Base-by-base conservation (phyloP, 2,888 invertebrate genomes). In the Willowsia nigromaculata region DNA sequence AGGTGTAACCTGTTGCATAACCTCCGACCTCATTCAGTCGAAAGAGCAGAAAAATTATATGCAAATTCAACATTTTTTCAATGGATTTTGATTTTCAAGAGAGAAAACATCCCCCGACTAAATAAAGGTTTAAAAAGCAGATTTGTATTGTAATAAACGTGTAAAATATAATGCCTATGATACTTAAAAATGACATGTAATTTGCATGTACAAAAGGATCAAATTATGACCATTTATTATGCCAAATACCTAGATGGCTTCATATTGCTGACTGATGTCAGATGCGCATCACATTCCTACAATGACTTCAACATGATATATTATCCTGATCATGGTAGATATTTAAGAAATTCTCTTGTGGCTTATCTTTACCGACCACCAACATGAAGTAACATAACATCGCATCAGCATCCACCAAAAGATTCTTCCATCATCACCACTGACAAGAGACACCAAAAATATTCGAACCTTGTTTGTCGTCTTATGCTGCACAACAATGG, bases 1-100 rank as follows among this genome's bases (percentile, higher is more conserved):
- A 84, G 88, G 76, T 88, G 83, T 76, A 88, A 76, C 84, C 11
- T 56, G 76, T 88, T 88, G 84, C 88, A 80, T 88, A 88, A 88
- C 88, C 84, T 84, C 53, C 56, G 88, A 88, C 88, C 88, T 84
- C 88, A 88, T 84, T 88, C 68, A 84, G 78, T 68, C 27, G 81
- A 87, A 71, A 56, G 68, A 59, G 59, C 59, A 59, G 11, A 59
- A 25, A 27, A 59, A 59, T 62, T 53, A 85, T 62, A 85, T 85
- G 76, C 65, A 33, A 86, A 80, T 86, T 80, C 53, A 18, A 11
- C 71, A 13, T 59, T 59, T 27, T 27, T 59, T 59, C 25, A 6
- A 59, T 2, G 27, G 27, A 65, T 27, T 59, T 59, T 15, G 18
- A 22, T 27, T 22, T 7, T 9, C 25, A 6, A 59, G n/a, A n/a